A percentile compares a stretch with the other conserved stretches of the same genome.
Evolutionary conservation across 2,797 vertebrate species (phyloP).

Genomic region (Girardinus metallicus): DNA sequence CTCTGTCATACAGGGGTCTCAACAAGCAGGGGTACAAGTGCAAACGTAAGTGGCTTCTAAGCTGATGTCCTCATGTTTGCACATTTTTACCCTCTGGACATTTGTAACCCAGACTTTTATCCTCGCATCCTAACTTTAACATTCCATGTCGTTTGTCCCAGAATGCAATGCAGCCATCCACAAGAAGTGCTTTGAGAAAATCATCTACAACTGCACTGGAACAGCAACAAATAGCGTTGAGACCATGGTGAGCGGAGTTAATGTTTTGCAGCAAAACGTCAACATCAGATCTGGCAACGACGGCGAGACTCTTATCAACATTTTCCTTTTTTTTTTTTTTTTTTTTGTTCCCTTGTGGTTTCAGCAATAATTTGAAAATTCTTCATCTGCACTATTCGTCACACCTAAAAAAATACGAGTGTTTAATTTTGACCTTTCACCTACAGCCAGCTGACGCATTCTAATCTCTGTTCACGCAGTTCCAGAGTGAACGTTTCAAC

Average conservation of each 20-base stretch:
- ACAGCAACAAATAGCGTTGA: constrained; percentile 96
- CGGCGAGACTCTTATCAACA: neutral
- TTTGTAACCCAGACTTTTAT: neutral
- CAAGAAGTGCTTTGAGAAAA: constrained; percentile 97
- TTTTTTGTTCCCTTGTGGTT: too few species aligned
- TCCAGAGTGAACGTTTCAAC: constrained; percentile 98
- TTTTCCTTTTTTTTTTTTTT: neutral
- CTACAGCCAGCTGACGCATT: neutral
- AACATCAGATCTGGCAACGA: constrained; percentile 3
- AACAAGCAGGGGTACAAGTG: constrained; percentile 99
- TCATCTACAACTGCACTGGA: constrained; percentile 95
- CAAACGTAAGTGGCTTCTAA: constrained; percentile 87
- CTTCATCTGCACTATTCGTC: constrained; percentile 1
- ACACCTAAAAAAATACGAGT: neutral
- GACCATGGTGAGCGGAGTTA: constrained; percentile 76
- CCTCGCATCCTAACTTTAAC: neutral
- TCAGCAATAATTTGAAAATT: neutral
- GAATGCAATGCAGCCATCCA: constrained; percentile 99
- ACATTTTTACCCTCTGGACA: neutral
- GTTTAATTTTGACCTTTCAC: neutral
- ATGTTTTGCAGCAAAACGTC: constrained; percentile 5
- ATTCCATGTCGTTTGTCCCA: constrained; percentile 64
- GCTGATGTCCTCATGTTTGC: neutral
- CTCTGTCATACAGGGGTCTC: constrained; percentile 87
- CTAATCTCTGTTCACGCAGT: constrained; percentile 76